Conservation (phyloP, 2,888 invertebrate species). For the Spatulosminthurus flaviceps region DNA sequence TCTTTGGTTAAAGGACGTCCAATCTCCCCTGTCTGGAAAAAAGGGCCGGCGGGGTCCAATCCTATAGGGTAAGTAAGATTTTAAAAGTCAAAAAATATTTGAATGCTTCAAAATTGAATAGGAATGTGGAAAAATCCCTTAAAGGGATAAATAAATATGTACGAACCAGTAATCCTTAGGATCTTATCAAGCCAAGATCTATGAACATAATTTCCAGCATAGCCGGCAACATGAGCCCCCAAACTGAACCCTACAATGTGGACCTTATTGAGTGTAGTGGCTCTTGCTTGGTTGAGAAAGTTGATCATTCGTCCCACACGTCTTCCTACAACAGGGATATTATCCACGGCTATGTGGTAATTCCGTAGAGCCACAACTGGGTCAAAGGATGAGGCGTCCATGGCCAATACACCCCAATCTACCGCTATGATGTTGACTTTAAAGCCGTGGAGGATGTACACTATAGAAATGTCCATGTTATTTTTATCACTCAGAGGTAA, state of each 20-base stretch:
- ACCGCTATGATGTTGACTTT: slow-evolving; percentile 26
- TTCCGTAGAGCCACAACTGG: slow-evolving; percentile 12
- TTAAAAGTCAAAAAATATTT: background rate
- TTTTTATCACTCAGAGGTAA: too few relatives aligned
- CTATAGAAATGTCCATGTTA: too few relatives aligned
- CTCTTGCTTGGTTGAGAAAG: slow-evolving; percentile 1
- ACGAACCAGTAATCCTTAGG: slow-evolving; percentile 31
- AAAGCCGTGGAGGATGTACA: slow-evolving; percentile 18
- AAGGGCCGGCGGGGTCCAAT: slow-evolving; percentile 38
- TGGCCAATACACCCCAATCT: slow-evolving; percentile 31
- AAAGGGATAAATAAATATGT: too few relatives aligned
- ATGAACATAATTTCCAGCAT: slow-evolving; percentile 32
- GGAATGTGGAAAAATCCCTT: too few relatives aligned
- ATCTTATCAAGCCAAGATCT: slow-evolving; percentile 10
- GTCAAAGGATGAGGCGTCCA: background rate
- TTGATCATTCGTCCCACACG: slow-evolving; percentile 37
- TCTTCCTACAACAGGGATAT: slow-evolving; percentile 28
- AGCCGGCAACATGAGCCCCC: slow-evolving; percentile 42
- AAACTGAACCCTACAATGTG: slow-evolving; percentile 38
- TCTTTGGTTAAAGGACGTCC: slow-evolving; percentile 21
- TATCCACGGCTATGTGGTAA: slow-evolving; percentile 31
- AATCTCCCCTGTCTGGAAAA: slow-evolving; percentile 26
- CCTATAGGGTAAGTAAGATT: background rate
- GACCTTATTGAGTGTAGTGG: slow-evolving; percentile 17
- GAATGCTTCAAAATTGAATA: background rate